A percentile compares a stretch with the other conserved stretches of the same genome.
Conservation (phyloP, 2,888 invertebrate genomes). For the Lepidonotus clava region DNA sequence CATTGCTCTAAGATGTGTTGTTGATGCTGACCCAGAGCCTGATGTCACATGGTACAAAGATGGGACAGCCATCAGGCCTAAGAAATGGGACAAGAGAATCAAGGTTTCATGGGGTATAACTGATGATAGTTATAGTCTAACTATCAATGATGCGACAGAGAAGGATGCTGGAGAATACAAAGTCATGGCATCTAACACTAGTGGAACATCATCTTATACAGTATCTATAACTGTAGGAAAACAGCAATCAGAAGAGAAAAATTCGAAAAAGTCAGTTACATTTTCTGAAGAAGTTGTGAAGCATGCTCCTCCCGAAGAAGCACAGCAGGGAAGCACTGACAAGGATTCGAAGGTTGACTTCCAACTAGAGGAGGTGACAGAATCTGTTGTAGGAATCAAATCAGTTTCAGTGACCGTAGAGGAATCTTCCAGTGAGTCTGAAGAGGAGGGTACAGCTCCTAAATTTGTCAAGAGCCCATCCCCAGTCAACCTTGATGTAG, state of each 20-base stretch:
- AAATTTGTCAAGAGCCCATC: not conserved
- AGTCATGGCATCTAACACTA: not conserved
- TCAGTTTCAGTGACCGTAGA: not conserved
- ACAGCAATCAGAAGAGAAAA: not conserved
- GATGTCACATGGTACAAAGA: constrained; percentile 62
- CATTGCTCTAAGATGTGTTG: constrained; percentile 50
- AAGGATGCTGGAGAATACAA: constrained; percentile 27
- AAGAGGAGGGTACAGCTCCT: not conserved
- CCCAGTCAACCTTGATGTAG: constrained; percentile 4
- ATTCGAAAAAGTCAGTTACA: not conserved
- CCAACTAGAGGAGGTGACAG: constrained; percentile 1
- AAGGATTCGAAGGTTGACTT: not conserved
- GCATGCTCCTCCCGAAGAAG: not conserved
- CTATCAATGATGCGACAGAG: constrained; percentile 11
- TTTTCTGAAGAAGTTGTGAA: constrained; percentile 14
- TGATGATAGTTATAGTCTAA: constrained; percentile 15
- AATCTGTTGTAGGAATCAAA: not conserved
- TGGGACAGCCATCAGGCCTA: constrained; percentile 60
- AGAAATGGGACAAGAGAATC: constrained; percentile 46
- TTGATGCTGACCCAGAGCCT: constrained; percentile 55
- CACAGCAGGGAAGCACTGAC: not conserved
- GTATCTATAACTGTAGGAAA: not conserved
- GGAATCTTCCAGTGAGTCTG: not conserved
- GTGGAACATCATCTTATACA: not conserved
- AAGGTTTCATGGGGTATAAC: constrained; percentile 34